These are phyloP conservation scores for Steinernema scapterisci DNA, from an alignment of 2,888 invertebrate genomes.

Conservation along the genomic window DNA sequence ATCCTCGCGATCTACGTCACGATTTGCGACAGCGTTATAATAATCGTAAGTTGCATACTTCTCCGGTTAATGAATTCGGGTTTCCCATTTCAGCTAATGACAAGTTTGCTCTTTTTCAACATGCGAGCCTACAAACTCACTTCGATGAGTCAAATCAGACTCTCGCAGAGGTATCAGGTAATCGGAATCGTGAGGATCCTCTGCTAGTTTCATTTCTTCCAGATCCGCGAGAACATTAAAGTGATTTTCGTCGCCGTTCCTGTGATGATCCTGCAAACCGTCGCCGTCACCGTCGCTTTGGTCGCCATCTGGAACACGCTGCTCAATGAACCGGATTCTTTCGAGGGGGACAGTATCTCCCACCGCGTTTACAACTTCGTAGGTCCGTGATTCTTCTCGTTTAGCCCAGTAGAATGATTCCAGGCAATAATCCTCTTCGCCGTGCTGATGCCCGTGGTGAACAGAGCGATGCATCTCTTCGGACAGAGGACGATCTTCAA, in stretches of 20 bases:
- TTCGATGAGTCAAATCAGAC: not conserved
- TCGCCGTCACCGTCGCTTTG: not conserved
- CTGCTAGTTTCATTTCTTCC: not conserved
- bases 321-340: not conserved
- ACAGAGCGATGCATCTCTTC: not conserved
- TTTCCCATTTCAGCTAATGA: not conserved
- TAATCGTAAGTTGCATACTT: not conserved
- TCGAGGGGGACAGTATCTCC: not conserved
- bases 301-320: conserved; percentile 26
- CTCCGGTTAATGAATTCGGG: not conserved
- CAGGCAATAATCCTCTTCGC: conserved; percentile 19
- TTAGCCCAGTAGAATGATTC: not conserved
- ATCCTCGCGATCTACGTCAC: conserved; percentile 5
- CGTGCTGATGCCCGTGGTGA: not conserved
- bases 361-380: conserved; percentile 8
- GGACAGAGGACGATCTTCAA: not conserved
- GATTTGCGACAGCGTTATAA: conserved; percentile 9
- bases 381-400: not conserved
- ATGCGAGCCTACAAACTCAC: conserved; percentile 8
- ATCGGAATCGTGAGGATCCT: not conserved
- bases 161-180: conserved; percentile 18
- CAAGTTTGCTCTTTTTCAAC: conserved; percentile 1
- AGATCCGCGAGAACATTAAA: conserved; percentile 26
- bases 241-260: conserved; percentile 2
- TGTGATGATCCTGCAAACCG: not conserved